Percentiles rank a stretch among this genome's conserved stretches.
Conservation (phyloP, 2,888 invertebrate species). For the Stramonita haemastoma region DNA sequence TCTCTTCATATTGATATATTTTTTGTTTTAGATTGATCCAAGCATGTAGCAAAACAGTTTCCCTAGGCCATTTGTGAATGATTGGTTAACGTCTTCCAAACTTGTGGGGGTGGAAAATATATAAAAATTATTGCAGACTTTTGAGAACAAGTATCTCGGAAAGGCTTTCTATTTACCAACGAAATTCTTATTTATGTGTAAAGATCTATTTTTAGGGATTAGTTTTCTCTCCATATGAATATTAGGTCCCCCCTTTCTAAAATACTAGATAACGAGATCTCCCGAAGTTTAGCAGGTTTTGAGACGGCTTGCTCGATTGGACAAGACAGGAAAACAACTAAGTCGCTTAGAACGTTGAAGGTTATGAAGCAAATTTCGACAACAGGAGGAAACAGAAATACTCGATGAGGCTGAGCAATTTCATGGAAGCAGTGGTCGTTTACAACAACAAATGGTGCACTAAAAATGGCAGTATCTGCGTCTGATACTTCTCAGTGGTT, state of each 20-base stretch:
- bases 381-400: conserved; percentile 33
- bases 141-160: too few relatives aligned
- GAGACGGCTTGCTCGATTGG: conserved; percentile 30
- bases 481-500: conserved; percentile 66
- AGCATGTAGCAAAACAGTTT: too few relatives aligned
- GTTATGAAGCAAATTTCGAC: conserved; percentile 37
- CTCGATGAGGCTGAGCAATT: conserved; percentile 16
- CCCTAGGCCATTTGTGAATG: too few relatives aligned
- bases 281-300: background rate
- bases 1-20: too few relatives aligned
- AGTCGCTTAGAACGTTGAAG: conserved; percentile 43
- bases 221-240: background rate
- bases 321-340: background rate
- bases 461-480: conserved; percentile 48
- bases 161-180: too few relatives aligned
- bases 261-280: background rate
- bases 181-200: too few relatives aligned
- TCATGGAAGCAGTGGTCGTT: background rate
- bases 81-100: too few relatives aligned
- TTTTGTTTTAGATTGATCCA: too few relatives aligned
- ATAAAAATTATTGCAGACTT: too few relatives aligned
- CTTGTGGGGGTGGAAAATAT: too few relatives aligned
- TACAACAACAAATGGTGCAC: conserved; percentile 10
- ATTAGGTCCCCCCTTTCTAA: background rate
- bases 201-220: background rate